Evolutionary conservation across 2,113 vertebrate genomes (phyloP).

Genomic region (Clarias magur): DNA sequence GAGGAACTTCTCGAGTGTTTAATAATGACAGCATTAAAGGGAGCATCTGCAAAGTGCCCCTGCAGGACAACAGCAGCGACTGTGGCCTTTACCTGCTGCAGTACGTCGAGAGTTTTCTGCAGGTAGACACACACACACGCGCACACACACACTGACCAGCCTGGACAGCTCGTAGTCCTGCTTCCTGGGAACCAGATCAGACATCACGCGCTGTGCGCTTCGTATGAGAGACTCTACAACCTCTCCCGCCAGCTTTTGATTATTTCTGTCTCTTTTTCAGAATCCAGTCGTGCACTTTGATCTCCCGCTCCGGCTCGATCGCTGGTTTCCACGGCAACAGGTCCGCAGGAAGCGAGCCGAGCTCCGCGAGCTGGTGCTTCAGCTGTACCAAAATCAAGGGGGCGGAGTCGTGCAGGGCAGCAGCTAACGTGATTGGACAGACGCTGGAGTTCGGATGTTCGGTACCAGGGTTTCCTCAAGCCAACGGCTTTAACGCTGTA

Average conservation of each 20-base stretch:
- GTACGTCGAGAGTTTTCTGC: slow-evolving; percentile 88
- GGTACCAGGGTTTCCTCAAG: not conserved
- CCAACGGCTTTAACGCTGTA: not conserved
- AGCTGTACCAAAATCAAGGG: slow-evolving; percentile 78
- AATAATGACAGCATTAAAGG: slow-evolving; percentile 73
- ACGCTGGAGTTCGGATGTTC: not conserved
- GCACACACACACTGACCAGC: not conserved
- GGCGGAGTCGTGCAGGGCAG: slow-evolving; percentile 52
- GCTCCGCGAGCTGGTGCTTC: slow-evolving; percentile 85
- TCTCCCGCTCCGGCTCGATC: slow-evolving; percentile 78
- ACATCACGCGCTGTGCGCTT: not conserved
- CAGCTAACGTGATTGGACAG: slow-evolving; percentile 60
- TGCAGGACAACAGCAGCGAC: slow-evolving; percentile 93
- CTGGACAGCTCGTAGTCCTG: not conserved
- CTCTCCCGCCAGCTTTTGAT: not conserved
- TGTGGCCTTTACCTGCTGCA: slow-evolving; percentile 92
- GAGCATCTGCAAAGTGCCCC: slow-evolving; percentile 82
- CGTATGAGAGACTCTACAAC: not conserved
- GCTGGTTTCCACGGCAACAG: slow-evolving; percentile 86
- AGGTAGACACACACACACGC: slow-evolving; percentile 70
- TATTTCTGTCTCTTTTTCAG: slow-evolving; percentile 61
- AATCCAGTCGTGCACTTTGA: slow-evolving; percentile 90
- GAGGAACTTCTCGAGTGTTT: slow-evolving; percentile 76
- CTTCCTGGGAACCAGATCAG: not conserved
- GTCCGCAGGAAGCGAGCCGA: slow-evolving; percentile 87